These are phyloP conservation scores for Nothobranchius furzeri DNA, from an alignment of 2,113 vertebrate species.

Conservation along the genomic window DNA sequence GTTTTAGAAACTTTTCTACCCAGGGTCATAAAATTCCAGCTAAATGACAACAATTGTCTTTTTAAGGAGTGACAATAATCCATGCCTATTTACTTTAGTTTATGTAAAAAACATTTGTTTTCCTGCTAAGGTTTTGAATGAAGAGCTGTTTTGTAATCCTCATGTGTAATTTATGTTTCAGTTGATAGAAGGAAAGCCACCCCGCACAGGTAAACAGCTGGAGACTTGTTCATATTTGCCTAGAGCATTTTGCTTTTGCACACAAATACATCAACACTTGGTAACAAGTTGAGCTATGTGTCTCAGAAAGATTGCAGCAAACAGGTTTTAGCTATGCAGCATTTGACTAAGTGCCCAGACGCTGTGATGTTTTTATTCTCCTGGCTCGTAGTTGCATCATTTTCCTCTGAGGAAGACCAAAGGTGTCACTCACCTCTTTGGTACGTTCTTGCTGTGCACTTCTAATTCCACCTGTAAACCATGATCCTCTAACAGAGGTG, in stretches of 20 bases:
- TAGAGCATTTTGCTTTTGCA: conserved; percentile 10
- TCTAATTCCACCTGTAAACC: too few species aligned
- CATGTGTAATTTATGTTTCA: conserved; percentile 40
- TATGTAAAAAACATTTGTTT: conserved; percentile 37
- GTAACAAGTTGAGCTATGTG: neutral
- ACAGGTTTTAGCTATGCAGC: too few species aligned
- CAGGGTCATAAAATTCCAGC: conserved; percentile 21
- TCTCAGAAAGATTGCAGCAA: conserved; percentile 3
- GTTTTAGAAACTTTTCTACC: too few species aligned
- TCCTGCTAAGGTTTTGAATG: conserved; percentile 17
- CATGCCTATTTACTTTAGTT: conserved; percentile 10
- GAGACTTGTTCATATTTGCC: conserved; percentile 41
- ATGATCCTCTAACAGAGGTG: conserved; percentile 32
- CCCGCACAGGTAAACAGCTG: conserved; percentile 31
- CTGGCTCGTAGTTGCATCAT: conserved; percentile 59
- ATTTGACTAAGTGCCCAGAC: too few species aligned
- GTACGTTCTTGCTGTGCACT: too few species aligned
- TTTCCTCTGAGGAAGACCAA: conserved; percentile 23
- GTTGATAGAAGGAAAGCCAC: conserved; percentile 48
- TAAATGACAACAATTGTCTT: conserved; percentile 50
- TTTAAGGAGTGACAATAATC: conserved; percentile 27
- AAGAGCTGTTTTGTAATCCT: conserved; percentile 49
- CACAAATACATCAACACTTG: conserved; percentile 25
- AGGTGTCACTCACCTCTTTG: conserved; percentile 38
- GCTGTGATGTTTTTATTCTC: conserved; percentile 57